Evolutionary conservation across 2,113 vertebrate species (phyloP).

Genomic region (Anoplopoma fimbria): DNA sequence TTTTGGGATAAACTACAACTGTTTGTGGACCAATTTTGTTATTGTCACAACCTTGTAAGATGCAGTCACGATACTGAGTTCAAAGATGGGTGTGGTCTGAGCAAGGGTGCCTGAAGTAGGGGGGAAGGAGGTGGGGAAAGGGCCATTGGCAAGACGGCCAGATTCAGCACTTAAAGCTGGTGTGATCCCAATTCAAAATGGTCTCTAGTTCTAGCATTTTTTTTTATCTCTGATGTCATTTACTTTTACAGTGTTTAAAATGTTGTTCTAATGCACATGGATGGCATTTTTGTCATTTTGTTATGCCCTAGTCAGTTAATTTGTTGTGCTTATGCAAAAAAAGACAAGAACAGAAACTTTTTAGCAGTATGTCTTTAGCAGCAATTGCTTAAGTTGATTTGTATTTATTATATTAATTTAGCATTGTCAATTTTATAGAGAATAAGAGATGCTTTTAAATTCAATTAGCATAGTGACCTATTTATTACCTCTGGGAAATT

Average conservation of each 20-base stretch:
- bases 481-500: no score
- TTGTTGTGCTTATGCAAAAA: background rate
- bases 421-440: background rate
- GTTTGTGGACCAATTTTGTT: background rate
- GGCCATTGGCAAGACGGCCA: background rate
- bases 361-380: background rate
- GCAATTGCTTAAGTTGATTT: background rate
- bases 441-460: background rate
- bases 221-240: background rate
- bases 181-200: background rate
- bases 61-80: background rate
- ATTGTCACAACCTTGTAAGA: background rate
- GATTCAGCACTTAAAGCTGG: background rate
- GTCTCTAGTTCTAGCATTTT: background rate
- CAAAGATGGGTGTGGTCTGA: background rate
- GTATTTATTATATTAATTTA: background rate
- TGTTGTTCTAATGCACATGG: background rate
- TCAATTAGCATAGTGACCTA: no score
- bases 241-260: background rate
- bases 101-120: background rate
- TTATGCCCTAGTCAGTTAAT: background rate
- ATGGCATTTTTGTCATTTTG: background rate
- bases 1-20: constrained; percentile 1
- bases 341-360: background rate
- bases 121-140: background rate